Percentiles rank a stretch among this genome's conserved stretches.
Evolutionary conservation across 2,113 vertebrate genomes (phyloP).

Genomic region (Coptodon bakossiorum): DNA sequence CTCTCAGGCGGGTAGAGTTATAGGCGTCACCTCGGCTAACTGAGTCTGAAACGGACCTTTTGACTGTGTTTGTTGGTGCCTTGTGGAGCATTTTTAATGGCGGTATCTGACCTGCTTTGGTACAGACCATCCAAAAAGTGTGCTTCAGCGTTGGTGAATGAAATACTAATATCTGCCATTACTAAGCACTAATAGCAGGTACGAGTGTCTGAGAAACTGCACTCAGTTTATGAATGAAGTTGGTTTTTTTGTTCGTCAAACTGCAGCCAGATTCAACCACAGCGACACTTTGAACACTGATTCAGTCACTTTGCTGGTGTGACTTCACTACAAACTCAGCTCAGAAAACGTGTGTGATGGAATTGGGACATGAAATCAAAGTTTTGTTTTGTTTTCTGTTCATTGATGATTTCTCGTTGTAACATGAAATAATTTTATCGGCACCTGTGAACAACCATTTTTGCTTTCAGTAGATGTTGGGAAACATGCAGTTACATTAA

Average conservation of each 20-base stretch:
- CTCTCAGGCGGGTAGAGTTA: not conserved
- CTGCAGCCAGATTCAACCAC: not conserved
- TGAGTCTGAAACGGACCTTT: not conserved
- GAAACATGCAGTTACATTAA: not conserved
- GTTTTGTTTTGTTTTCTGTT: not conserved
- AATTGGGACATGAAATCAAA: not conserved
- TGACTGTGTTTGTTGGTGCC: not conserved
- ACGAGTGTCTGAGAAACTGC: not conserved
- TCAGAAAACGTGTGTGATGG: not conserved
- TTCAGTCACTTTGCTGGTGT: not conserved
- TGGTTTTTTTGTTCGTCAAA: accelerated
- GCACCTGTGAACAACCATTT: not conserved
- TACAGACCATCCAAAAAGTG: not conserved
- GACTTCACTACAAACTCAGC: not conserved
- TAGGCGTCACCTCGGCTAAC: not conserved
- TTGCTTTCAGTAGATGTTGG: not conserved
- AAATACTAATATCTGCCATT: not conserved
- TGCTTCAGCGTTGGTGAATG: not conserved
- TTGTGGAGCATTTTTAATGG: not conserved
- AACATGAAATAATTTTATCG: accelerated
- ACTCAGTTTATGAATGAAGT: not conserved
- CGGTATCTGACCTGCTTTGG: not conserved
- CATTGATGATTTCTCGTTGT: not conserved
- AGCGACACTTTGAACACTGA: not conserved
- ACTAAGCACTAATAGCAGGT: not conserved